Conservation (phyloP, 2,113 vertebrate species). For the Cryptomyrus ogoouensis region DNA sequence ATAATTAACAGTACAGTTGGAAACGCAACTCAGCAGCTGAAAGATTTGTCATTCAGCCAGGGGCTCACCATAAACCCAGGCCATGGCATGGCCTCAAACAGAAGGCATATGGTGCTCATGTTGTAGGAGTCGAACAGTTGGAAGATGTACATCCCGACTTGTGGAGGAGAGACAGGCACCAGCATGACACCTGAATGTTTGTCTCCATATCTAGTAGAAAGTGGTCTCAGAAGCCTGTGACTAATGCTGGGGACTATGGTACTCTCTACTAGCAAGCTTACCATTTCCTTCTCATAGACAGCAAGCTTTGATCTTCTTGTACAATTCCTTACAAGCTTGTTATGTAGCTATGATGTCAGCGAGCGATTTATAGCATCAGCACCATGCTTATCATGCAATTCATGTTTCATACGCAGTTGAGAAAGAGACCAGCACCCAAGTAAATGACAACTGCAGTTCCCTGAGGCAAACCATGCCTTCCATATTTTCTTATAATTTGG, state of each 20-base stretch:
- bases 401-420: neutral
- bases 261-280: neutral
- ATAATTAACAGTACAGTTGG: neutral
- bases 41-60: neutral
- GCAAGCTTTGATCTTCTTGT: neutral
- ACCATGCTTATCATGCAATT: neutral
- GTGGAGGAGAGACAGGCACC: neutral
- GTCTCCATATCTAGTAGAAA: neutral
- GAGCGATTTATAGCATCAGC: neutral
- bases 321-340: neutral
- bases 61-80: neutral
- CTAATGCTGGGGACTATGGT: neutral
- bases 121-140: neutral
- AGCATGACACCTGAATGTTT: neutral
- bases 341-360: neutral
- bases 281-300: neutral
- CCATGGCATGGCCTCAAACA: neutral
- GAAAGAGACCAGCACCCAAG: neutral
- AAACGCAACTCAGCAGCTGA: neutral
- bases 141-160: neutral
- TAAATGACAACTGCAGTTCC: constrained; percentile 38
- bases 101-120: neutral
- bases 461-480: neutral
- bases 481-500: too few relatives aligned
- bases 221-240: neutral